phyloP scores from a whole-genome alignment of 2,888 invertebrate genomes.

The Eilema caniola region DNA sequence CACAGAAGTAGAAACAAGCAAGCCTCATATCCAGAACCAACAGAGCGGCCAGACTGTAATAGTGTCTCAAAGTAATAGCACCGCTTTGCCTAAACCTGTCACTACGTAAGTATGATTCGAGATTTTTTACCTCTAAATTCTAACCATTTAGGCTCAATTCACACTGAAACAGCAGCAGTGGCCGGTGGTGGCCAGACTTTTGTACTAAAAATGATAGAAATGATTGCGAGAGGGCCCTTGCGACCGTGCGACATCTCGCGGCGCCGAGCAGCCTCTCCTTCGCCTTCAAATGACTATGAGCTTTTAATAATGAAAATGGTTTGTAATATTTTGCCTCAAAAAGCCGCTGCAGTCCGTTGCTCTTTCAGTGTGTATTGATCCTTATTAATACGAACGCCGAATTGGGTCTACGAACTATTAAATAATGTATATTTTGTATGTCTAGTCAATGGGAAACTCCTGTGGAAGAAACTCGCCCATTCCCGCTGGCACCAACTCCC shows the following conservation, averaged over 20 bases:
- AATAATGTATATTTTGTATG: slow-evolving; percentile 1
- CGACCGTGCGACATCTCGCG: no score
- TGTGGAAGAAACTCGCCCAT: slow-evolving; percentile 78
- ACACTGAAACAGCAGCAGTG: no score
- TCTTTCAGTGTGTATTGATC: no score
- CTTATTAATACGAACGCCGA: background rate
- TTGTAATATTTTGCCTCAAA: no score
- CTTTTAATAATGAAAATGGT: no score
- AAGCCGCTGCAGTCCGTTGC: no score
- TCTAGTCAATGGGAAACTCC: slow-evolving; percentile 75
- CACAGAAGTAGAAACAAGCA: slow-evolving; percentile 49
- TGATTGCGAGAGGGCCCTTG: no score
- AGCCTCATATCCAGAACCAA: slow-evolving; percentile 59
- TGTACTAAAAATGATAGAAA: no score
- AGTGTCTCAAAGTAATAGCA: slow-evolving; percentile 79
- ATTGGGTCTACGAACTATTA: background rate
- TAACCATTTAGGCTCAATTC: no score
- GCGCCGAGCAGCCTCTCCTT: no score
- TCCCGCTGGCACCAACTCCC: slow-evolving; percentile 96
- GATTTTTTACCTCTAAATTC: background rate
- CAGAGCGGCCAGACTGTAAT: slow-evolving; percentile 78
- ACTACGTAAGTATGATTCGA: slow-evolving; percentile 63
- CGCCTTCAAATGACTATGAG: no score
- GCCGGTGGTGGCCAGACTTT: no score
- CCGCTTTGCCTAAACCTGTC: slow-evolving; percentile 65